Conservation (phyloP, 2,113 vertebrate species). For the Mirza zaza region DNA sequence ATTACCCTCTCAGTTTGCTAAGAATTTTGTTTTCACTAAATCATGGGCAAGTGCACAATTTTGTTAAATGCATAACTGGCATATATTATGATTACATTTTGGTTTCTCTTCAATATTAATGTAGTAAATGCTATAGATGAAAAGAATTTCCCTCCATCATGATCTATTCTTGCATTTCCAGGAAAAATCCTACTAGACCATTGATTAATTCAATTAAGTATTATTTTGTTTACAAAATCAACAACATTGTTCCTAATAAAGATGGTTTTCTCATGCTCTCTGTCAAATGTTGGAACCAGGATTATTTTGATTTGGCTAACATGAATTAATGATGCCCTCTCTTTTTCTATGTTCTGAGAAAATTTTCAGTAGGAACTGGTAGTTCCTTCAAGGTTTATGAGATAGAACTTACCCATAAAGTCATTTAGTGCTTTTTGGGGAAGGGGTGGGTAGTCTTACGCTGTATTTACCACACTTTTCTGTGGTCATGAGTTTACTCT, state of each 20-base stretch:
- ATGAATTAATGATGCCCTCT: neutral
- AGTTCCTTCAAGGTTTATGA: neutral
- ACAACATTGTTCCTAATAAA: neutral
- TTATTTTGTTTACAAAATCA: slow-evolving; percentile 11
- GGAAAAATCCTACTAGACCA: neutral
- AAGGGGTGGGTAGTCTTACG: neutral
- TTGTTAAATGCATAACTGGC: neutral
- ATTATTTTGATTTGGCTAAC: neutral
- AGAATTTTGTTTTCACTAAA: neutral
- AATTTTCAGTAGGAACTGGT: neutral
- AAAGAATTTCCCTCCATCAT: neutral
- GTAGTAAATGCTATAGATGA: neutral
- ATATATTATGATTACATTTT: neutral
- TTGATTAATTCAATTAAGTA: neutral
- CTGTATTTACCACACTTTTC: neutral
- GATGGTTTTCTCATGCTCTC: neutral
- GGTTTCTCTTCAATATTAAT: neutral
- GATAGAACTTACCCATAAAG: neutral
- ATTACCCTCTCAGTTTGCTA: neutral
- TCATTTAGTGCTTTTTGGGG: neutral
- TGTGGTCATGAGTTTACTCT: neutral
- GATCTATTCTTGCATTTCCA: neutral
- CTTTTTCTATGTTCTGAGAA: neutral
- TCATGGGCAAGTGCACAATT: neutral
- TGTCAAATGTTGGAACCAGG: neutral